Conservation (phyloP, 2,888 invertebrate species). For the Eueremaeus valkanovi region DNA sequence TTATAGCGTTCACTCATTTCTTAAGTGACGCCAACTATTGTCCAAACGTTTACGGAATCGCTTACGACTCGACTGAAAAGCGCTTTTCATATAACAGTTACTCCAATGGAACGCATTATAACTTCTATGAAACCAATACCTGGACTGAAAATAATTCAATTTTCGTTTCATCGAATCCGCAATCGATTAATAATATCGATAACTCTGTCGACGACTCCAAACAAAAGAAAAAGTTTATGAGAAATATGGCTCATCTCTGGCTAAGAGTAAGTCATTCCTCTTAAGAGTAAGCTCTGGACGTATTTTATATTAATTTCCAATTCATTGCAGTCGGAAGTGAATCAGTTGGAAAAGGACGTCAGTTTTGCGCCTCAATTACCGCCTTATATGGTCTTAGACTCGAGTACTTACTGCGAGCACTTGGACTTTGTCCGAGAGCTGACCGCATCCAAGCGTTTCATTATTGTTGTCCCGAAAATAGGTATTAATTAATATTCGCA, state of each 20-base stretch:
- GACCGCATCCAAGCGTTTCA: constrained; percentile 74
- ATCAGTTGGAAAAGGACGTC: constrained; percentile 66
- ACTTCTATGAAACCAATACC: neutral
- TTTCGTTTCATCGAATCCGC: neutral
- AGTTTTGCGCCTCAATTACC: constrained; percentile 58
- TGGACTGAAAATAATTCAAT: constrained; percentile 21
- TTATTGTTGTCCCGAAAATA: constrained; percentile 78
- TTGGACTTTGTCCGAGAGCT: constrained; percentile 74
- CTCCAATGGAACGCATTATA: constrained; percentile 17
- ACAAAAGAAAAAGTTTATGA: constrained; percentile 57
- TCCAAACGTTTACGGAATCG: constrained; percentile 25
- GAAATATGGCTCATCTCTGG: constrained; percentile 84
- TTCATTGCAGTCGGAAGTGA: constrained; percentile 65
- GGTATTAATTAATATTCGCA: no score
- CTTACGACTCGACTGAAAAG: constrained; percentile 14
- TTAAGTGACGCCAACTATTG: neutral
- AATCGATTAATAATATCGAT: neutral
- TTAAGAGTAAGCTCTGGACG: neutral
- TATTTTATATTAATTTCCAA: neutral
- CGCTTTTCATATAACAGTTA: constrained; percentile 12
- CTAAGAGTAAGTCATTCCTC: constrained; percentile 64
- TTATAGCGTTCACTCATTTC: constrained; percentile 33
- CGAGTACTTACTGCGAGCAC: constrained; percentile 65
- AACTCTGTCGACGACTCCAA: constrained; percentile 4
- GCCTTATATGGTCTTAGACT: constrained; percentile 67